phyloP scores from a whole-genome alignment of 2,888 invertebrate genomes.

The Spilarctia lutea region DNA sequence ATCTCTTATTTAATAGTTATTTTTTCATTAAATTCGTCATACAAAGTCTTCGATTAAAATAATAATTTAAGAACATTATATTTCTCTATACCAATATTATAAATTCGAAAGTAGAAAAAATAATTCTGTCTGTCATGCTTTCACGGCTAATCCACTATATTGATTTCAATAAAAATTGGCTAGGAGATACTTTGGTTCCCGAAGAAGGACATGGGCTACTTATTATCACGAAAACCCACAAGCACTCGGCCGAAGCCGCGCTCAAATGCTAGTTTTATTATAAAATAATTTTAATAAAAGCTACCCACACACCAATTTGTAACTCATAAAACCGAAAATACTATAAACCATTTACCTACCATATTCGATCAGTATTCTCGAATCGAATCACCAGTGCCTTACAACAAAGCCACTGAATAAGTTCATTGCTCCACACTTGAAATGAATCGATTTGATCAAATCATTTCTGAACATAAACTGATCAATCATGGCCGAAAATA shows the following conservation, averaged over 20 bases:
- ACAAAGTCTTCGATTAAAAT: too few species aligned
- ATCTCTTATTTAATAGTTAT: too few species aligned
- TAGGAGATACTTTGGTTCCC: too few species aligned
- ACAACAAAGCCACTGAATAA: slow-evolving; percentile 23
- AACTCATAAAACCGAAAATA: background rate
- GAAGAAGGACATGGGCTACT: too few species aligned
- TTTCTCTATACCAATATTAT: too few species aligned
- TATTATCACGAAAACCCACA: too few species aligned
- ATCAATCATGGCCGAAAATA: slow-evolving; percentile 23
- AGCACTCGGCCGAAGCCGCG: too few species aligned
- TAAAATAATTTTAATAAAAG: background rate
- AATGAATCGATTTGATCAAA: slow-evolving; percentile 45
- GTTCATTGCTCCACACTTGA: slow-evolving; percentile 47
- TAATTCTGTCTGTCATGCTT: too few species aligned
- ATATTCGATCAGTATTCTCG: background rate
- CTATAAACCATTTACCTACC: background rate
- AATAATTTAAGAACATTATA: too few species aligned
- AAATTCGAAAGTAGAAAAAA: too few species aligned
- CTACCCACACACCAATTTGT: background rate
- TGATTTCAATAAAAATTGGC: too few species aligned
- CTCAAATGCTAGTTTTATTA: background rate
- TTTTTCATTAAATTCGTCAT: background rate
- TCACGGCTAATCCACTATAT: too few species aligned
- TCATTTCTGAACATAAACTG: slow-evolving; percentile 43
- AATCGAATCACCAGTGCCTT: slow-evolving; percentile 7